A percentile compares a stretch with the other conserved stretches of the same genome.
phyloP scores from a whole-genome alignment of 2,888 invertebrate species.

The Agonopterix alstromeriana region DNA sequence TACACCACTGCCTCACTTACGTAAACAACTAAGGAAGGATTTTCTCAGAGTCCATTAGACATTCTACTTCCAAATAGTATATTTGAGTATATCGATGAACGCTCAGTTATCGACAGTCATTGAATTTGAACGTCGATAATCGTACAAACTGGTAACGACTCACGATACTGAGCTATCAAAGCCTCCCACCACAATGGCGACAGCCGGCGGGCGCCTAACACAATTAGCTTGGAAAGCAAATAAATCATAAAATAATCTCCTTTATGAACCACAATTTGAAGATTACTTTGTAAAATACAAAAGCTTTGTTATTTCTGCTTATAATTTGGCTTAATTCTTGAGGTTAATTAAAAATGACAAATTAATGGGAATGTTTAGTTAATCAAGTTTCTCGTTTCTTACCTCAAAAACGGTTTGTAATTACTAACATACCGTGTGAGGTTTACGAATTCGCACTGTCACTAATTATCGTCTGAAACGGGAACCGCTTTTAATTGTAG shows the following conservation, averaged over 20 bases:
- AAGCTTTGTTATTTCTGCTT: slow-evolving; percentile 14
- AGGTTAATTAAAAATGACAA: slow-evolving; percentile 50
- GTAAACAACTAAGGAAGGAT: no score
- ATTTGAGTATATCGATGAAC: slow-evolving; percentile 4
- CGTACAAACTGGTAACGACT: slow-evolving; percentile 23
- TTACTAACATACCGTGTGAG: slow-evolving; percentile 40
- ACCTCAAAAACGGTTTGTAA: slow-evolving; percentile 50
- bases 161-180: slow-evolving; percentile 8
- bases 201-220: slow-evolving; percentile 44
- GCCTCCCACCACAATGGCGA: slow-evolving; percentile 20
- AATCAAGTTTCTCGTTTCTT: slow-evolving; percentile 53
- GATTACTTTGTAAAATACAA: slow-evolving; percentile 25
- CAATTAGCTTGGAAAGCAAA: slow-evolving; percentile 55
- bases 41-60: neutral
- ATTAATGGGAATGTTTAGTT: slow-evolving; percentile 56
- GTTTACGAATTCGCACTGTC: slow-evolving; percentile 58
- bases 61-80: neutral
- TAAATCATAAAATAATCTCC: slow-evolving; percentile 49
- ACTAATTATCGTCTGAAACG: slow-evolving; percentile 53
- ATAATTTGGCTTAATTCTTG: slow-evolving; percentile 14
- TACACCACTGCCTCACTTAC: neutral
- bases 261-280: slow-evolving; percentile 35
- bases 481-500: slow-evolving; percentile 58
- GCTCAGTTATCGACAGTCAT: slow-evolving; percentile 23
- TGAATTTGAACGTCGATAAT: slow-evolving; percentile 22